Base-by-base conservation (phyloP, 2,888 invertebrate species). In the Neuroscelio doddi region DNA sequence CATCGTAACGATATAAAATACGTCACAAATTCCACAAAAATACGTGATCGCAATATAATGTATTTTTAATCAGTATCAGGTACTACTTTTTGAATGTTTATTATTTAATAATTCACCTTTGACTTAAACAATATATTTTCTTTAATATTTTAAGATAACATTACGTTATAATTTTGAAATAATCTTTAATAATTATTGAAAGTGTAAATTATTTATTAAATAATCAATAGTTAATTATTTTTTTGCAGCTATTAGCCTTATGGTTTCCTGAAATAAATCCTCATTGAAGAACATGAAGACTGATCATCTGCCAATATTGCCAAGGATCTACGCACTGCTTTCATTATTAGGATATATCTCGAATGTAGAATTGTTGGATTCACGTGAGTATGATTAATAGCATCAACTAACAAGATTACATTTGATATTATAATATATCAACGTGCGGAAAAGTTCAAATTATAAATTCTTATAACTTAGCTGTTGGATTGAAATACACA, bases 231-330 rank as follows among this genome's bases (percentile, higher is more conserved):
- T 32, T 24, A 36, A 61, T 44, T 67, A 61, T 65, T 52, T 51
- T 61, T 36, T 73, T 74, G 24, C 73, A 75, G 72, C 58, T 52
- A 64, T 68, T 72, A 68, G 70, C 72, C 75, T 68, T 70, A 70
- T 75, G 77, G 70, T 77, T 76, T 76, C 75, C 77, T 78, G 77
- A 79, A 77, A 77, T 73, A 72, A 73, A 71, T 73, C 63, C 71
- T 73, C 67, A 66, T 69, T 73, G 73, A 69, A 69, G 76, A 80
- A 78, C 74, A 82, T 82, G 82, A 80, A 81, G 79, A 79, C 76
- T 73, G 78, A 79, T 78, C 78, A 70, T 70, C 76, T 70, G 68
- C 74, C 78, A 72, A 80, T 76, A 78, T 74, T 71, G 68, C 64
- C 73, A 63, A 74, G 75, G 55, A 64, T 77, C 63, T 76, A 68